phyloP scores from a whole-genome alignment of 2,797 vertebrate genomes.

The Cossypha niveicapilla region DNA sequence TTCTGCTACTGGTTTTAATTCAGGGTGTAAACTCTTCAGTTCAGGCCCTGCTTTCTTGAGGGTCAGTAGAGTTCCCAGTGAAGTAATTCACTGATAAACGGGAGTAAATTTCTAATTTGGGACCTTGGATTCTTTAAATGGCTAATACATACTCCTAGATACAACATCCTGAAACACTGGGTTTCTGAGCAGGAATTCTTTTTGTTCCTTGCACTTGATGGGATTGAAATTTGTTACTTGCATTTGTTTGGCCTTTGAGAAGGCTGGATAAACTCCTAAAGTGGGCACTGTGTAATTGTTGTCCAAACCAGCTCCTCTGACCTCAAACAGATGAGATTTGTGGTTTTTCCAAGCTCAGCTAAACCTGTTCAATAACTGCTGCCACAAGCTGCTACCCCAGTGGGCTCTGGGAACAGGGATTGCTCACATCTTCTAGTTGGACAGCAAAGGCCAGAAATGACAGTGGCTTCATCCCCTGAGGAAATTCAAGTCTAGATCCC shows the following conservation, averaged over 20 bases:
- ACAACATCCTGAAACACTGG: neutral
- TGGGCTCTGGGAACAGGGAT: neutral
- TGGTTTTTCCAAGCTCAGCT: neutral
- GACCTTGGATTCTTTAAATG: neutral
- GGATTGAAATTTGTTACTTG: neutral
- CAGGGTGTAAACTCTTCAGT: neutral
- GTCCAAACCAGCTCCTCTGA: neutral
- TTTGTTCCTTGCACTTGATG: neutral
- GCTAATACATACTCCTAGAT: neutral
- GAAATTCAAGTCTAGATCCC: neutral
- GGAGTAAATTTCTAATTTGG: neutral
- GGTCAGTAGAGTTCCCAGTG: neutral
- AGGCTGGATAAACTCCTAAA: neutral
- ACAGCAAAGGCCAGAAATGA: neutral
- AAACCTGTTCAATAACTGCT: neutral
- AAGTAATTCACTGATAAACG: neutral
- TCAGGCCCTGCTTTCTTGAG: neutral
- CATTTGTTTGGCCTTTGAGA: neutral
- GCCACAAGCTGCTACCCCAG: neutral
- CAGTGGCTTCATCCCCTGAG: neutral
- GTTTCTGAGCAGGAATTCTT: neutral
- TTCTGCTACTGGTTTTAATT: neutral
- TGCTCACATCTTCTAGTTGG: neutral
- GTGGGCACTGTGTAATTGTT: accelerated
- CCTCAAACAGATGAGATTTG: neutral